A percentile compares a stretch with the other conserved stretches of the same genome.
phyloP scores from a whole-genome alignment of 2,797 vertebrate species.

The Thaleichthys pacificus region DNA sequence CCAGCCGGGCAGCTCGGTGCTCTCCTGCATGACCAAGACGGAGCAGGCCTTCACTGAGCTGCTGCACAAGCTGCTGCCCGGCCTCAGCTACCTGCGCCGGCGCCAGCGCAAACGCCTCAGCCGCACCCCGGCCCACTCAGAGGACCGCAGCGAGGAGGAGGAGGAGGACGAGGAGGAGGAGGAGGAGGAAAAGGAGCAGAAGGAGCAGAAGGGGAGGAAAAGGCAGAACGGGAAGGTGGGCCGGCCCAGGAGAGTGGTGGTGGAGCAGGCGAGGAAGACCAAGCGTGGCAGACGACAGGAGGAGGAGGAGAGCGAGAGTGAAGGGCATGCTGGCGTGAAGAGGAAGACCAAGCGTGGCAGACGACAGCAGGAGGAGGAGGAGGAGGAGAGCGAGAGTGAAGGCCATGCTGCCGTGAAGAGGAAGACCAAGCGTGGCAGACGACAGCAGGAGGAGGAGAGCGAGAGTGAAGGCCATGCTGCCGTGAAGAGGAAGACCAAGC shows the following conservation, averaged over 20 bases:
- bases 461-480: too few relatives aligned
- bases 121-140: conserved; percentile 48
- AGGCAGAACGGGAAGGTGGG: conserved; percentile 63
- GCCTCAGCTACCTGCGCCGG: conserved; percentile 84
- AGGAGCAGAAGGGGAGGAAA: conserved; percentile 70
- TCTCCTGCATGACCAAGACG: conserved; percentile 88
- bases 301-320: conserved; percentile 58
- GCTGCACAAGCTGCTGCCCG: conserved; percentile 89
- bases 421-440: conserved; percentile 54
- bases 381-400: conserved; percentile 25
- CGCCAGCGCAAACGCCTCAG: conserved; percentile 67
- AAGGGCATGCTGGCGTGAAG: conserved; percentile 44
- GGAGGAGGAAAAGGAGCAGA: conserved; percentile 53
- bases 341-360: conserved; percentile 50
- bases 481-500: conserved; percentile 47
- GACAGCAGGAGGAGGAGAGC: conserved; percentile 57
- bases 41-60: conserved; percentile 90
- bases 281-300: conserved; percentile 58
- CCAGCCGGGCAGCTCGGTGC: conserved; percentile 86
- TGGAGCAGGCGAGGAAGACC: conserved; percentile 46
- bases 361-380: conserved; percentile 20
- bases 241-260: conserved; percentile 44
- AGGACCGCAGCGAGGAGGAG: conserved; percentile 54
- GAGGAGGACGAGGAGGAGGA: conserved; percentile 23
- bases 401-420: conserved; percentile 2